These are phyloP conservation scores for Atherix ibis DNA, from an alignment of 2,888 invertebrate species.

Conservation along the genomic window DNA sequence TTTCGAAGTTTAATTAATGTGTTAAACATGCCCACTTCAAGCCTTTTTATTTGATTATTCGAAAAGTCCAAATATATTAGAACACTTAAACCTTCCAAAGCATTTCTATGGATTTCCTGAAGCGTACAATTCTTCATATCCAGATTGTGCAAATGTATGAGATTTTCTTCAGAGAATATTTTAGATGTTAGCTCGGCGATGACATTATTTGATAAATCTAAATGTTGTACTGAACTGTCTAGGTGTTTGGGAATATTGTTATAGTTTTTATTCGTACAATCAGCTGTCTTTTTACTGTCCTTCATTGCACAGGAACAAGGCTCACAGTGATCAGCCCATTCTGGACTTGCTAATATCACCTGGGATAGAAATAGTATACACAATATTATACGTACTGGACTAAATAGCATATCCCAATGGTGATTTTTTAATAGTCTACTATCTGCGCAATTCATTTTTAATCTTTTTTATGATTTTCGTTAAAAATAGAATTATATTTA, in stretches of 20 bases:
- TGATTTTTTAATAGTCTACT: too few relatives aligned
- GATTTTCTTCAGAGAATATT: conserved; percentile 50
- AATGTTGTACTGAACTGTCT: conserved; percentile 52
- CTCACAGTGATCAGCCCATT: too few relatives aligned
- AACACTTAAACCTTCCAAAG: conserved; percentile 58
- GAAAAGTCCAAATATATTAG: conserved; percentile 73
- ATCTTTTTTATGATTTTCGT: too few relatives aligned
- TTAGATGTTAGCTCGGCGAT: conserved; percentile 47
- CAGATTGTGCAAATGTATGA: conserved; percentile 70
- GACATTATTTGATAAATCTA: conserved; percentile 56
- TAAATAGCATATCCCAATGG: too few relatives aligned
- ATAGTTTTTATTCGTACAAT: conserved; percentile 53
- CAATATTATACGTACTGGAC: too few relatives aligned
- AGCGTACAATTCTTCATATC: conserved; percentile 59
- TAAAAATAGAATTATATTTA: too few relatives aligned
- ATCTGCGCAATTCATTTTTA: too few relatives aligned
- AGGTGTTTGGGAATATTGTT: conserved; percentile 54
- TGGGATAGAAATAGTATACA: too few relatives aligned
- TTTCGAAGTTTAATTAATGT: conserved; percentile 55
- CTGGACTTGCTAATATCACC: too few relatives aligned
- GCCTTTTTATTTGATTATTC: conserved; percentile 47
- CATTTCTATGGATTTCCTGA: conserved; percentile 52
- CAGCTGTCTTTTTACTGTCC: conserved; percentile 65
- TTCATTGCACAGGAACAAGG: too few relatives aligned
- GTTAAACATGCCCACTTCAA: conserved; percentile 54